Conservation (phyloP, 2,888 invertebrate species). For the Oscheius sp. region DNA sequence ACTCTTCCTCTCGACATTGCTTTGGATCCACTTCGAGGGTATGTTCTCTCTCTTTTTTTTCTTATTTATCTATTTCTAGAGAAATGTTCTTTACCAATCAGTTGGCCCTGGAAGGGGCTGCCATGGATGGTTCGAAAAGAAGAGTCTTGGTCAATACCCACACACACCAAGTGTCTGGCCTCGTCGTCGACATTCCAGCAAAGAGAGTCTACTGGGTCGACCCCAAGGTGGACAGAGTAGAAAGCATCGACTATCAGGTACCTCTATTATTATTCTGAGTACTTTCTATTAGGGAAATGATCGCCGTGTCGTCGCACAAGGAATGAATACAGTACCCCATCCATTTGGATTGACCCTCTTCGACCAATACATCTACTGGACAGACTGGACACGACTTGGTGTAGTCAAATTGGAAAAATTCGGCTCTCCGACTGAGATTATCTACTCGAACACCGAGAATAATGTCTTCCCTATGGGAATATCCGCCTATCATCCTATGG, state of each 20-base stretch:
- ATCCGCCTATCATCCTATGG: constrained; percentile 70
- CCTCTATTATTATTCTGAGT: constrained; percentile 73
- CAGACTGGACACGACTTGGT: constrained; percentile 83
- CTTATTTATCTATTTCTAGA: constrained; percentile 66
- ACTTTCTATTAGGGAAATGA: constrained; percentile 78
- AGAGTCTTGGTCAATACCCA: constrained; percentile 89
- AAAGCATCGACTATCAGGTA: constrained; percentile 90
- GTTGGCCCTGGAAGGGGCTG: constrained; percentile 83
- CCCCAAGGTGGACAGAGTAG: constrained; percentile 91
- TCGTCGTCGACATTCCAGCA: constrained; percentile 87
- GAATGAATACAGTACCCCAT: constrained; percentile 83
- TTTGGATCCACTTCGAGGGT: constrained; percentile 89
- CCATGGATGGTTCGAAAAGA: constrained; percentile 92
- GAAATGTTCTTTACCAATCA: constrained; percentile 78
- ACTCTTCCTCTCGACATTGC: constrained; percentile 91
- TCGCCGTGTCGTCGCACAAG: constrained; percentile 66
- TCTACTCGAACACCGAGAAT: constrained; percentile 70
- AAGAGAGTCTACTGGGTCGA: constrained; percentile 96
- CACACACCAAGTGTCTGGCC: constrained; percentile 84
- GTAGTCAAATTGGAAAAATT: constrained; percentile 72
- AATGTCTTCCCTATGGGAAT: constrained; percentile 73
- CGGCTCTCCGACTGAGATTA: constrained; percentile 63
- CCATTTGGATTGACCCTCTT: constrained; percentile 94
- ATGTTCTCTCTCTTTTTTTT: constrained; percentile 52
- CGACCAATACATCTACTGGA: constrained; percentile 92